Evolutionary conservation across 2,888 invertebrate genomes (phyloP).

Genomic region (Napeogenes sylphis): DNA sequence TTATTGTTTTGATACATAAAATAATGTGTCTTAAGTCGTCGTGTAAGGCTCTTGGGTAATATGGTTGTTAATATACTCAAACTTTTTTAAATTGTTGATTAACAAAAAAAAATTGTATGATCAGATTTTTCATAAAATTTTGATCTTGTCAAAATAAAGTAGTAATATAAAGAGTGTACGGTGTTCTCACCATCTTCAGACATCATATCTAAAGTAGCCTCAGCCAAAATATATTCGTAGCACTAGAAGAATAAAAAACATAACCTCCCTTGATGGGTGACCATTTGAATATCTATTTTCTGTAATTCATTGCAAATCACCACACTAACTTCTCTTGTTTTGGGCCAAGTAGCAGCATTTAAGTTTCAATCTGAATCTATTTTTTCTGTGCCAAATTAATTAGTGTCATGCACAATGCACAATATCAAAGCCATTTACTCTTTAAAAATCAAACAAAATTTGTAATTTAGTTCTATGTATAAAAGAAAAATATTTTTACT

Average conservation of each 20-base stretch:
- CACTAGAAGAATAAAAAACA: slow-evolving; percentile 87
- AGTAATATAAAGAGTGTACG: not conserved
- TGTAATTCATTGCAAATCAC: slow-evolving; percentile 98
- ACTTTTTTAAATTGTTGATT: too few relatives aligned
- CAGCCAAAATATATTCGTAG: slow-evolving; percentile 58
- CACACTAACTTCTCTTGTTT: slow-evolving; percentile 96
- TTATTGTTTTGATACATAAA: too few relatives aligned
- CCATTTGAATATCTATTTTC: slow-evolving; percentile 91
- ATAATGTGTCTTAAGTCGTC: too few relatives aligned
- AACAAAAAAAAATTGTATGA: slow-evolving; percentile 3
- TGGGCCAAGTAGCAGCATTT: slow-evolving; percentile 96
- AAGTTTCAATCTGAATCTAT: slow-evolving; percentile 96
- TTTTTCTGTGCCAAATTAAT: slow-evolving; percentile 85
- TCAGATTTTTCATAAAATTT: not conserved
- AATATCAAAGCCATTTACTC: not conserved
- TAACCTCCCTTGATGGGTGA: slow-evolving; percentile 95
- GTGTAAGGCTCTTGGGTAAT: too few relatives aligned
- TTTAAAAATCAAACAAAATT: too few relatives aligned
- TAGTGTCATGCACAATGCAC: too few relatives aligned
- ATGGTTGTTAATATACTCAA: too few relatives aligned
- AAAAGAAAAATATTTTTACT: too few relatives aligned
- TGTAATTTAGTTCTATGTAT: too few relatives aligned
- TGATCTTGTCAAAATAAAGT: not conserved
- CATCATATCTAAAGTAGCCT: slow-evolving; percentile 91
- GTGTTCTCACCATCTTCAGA: slow-evolving; percentile 90